Conservation (phyloP, 2,797 vertebrate species). For the Dryobates pubescens region DNA sequence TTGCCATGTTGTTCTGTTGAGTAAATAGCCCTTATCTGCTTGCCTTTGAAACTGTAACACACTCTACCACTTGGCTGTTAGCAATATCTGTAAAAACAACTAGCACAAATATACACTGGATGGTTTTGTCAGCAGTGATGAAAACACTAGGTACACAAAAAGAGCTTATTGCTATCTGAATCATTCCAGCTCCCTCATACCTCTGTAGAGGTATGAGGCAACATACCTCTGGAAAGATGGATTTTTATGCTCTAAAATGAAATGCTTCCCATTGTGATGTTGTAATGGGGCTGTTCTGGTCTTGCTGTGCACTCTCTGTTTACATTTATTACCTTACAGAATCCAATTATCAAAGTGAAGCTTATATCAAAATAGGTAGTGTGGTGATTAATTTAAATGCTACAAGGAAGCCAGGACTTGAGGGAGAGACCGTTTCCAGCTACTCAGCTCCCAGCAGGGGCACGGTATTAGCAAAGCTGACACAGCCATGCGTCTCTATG, state of each 20-base stretch:
- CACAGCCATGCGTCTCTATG: fast-evolving
- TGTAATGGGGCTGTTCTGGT: background rate
- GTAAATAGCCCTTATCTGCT: background rate
- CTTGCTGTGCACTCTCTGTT: constrained; percentile 24
- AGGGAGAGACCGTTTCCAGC: background rate
- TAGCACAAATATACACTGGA: constrained; percentile 60
- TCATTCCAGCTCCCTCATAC: background rate
- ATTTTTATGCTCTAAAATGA: constrained; percentile 3
- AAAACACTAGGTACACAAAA: background rate
- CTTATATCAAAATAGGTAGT: background rate
- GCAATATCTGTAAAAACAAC: background rate
- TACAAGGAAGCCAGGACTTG: background rate
- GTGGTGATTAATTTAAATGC: background rate
- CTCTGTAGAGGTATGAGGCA: background rate
- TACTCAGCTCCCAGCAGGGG: background rate
- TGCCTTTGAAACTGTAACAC: background rate
- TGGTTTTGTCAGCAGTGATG: constrained; percentile 29
- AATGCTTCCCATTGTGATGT: constrained; percentile 13
- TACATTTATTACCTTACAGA: constrained; percentile 30
- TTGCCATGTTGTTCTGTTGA: background rate
- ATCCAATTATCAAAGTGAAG: background rate
- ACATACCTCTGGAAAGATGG: background rate
- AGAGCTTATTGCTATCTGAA: background rate
- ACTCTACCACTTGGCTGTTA: background rate
- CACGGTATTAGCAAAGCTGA: background rate